These are phyloP conservation scores for Macroglossus sobrinus DNA, from an alignment of 2,113 vertebrate species.

Conservation along the genomic window DNA sequence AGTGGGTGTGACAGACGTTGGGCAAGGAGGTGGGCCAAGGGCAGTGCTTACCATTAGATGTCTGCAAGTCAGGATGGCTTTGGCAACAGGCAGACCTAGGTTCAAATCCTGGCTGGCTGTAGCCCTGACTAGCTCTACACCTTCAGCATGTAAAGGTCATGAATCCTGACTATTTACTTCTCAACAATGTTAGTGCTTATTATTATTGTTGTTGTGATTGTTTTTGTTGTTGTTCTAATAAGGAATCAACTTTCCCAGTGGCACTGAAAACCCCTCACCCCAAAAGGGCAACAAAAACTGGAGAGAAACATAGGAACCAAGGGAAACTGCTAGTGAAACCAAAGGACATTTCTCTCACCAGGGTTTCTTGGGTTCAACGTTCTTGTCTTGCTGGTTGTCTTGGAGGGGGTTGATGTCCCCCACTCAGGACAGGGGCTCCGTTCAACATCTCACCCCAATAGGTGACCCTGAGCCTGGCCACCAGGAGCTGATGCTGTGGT, in stretches of 20 bases:
- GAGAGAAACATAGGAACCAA: background rate
- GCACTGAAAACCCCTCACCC: background rate
- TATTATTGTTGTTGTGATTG: rapidly evolving
- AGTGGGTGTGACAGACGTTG: too few relatives aligned
- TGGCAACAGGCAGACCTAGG: background rate
- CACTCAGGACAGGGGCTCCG: too few relatives aligned
- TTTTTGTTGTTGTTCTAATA: background rate
- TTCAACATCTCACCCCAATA: background rate
- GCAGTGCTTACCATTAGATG: background rate
- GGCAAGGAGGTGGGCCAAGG: background rate
- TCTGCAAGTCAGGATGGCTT: background rate
- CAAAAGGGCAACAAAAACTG: background rate
- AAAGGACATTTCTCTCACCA: background rate
- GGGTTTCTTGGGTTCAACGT: background rate
- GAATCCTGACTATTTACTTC: background rate
- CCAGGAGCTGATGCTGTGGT: background rate
- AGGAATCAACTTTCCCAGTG: background rate
- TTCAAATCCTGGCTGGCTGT: background rate
- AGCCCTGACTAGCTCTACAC: background rate
- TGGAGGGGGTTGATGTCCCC: background rate
- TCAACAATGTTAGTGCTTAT: background rate
- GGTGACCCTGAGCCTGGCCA: background rate
- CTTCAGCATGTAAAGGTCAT: background rate
- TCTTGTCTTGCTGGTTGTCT: background rate
- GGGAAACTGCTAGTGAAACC: background rate